Percentiles rank a stretch among this genome's conserved stretches.
These are phyloP conservation scores for Erebia palarica DNA, from an alignment of 2,888 invertebrate species.

Conservation along the genomic window DNA sequence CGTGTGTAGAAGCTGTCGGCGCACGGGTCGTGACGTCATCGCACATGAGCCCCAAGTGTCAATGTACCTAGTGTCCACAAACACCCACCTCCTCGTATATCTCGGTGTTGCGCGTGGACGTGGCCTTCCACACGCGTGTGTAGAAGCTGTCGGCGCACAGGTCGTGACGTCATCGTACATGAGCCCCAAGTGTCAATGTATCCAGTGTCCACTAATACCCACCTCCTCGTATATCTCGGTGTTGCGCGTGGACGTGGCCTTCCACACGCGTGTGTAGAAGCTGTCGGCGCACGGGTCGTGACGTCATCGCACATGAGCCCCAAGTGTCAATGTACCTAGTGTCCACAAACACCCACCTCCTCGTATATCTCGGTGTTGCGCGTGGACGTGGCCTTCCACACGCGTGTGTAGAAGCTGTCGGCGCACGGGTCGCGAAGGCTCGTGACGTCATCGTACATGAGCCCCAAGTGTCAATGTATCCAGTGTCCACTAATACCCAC, in stretches of 20 bases:
- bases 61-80: background rate
- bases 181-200: conserved; percentile 93
- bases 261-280: conserved; percentile 92
- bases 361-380: conserved; percentile 95
- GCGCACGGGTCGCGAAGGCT: conserved; percentile 92
- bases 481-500: conserved; percentile 45
- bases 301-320: conserved; percentile 83
- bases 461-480: conserved; percentile 87
- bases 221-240: conserved; percentile 77
- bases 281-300: conserved; percentile 87
- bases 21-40: conserved; percentile 87
- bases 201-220: conserved; percentile 22
- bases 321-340: conserved; percentile 82
- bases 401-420: conserved; percentile 90
- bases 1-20: conserved; percentile 91
- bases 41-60: conserved; percentile 88
- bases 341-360: conserved; percentile 66
- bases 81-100: conserved; percentile 89
- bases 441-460: conserved; percentile 80
- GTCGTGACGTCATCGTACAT: conserved; percentile 73
- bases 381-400: conserved; percentile 91
- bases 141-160: conserved; percentile 92
- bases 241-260: conserved; percentile 89
- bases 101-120: conserved; percentile 91
- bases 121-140: conserved; percentile 90